Evolutionary conservation across 2,888 invertebrate species (phyloP), one percentile per base, ranked within the genome.

Genomic region (Nowickia ferox): DNA sequence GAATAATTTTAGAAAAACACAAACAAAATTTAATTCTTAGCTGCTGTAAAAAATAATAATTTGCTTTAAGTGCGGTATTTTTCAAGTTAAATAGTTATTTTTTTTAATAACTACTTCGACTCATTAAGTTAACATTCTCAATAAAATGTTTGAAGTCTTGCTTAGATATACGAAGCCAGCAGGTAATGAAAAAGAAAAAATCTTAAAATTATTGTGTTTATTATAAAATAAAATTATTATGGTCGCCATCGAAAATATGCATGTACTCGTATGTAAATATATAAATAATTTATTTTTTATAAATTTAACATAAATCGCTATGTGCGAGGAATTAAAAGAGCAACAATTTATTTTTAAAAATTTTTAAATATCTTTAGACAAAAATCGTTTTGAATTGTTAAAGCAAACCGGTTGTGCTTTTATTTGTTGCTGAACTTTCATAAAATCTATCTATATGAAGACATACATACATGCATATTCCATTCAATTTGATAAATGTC

Each of bases 81-180:
- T 38, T 40, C 38, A 30, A 65, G 19, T 40, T 76, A n/a, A n/a
- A n/a, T n/a, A 22, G 44, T 46, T 30, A 30, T 55, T 65, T 38
- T 55, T n/a, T 63, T 30, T 30, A 30, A 46, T 30, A 65, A 55
- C 44, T 65, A 53, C 10, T 30, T n/a, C 9, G 10, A 78, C n/a
- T 59, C 48, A 65, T n/a, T 74, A 66, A 51, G n/a, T 80, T 66
- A 51, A 51, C 8, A 80, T 66, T 74, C 57, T 65, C 1, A 55
- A 57, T 80, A 48, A 65, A 72, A 57, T 71, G 71, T 63, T 79
- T 15, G 38, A 72, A 72, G 42, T 74, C 57, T 80, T 74, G 57
- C 59, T 68, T 53, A 30, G 42, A 61, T n/a, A 48, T 55, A 53
- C 53, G 30, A n/a, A 38, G 51, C 22, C 40, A 19, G 2, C 17